A percentile compares a stretch with the other conserved stretches of the same genome.
Evolutionary conservation across 2,113 vertebrate species (phyloP).

Genomic region (Orycteropus afer): DNA sequence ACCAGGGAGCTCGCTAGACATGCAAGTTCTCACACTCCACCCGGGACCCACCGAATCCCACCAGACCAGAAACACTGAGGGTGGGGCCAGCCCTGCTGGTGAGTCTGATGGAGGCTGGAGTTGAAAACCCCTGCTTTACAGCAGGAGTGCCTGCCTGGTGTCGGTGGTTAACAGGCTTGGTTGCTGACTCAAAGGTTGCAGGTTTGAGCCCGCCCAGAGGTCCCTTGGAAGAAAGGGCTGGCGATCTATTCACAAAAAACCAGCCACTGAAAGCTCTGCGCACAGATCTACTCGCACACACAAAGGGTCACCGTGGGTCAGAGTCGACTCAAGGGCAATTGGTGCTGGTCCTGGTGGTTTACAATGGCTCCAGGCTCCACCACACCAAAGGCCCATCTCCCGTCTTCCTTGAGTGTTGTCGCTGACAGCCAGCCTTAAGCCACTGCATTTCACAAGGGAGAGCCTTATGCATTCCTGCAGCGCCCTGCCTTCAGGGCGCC

Average conservation of each 20-base stretch:
- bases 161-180: background rate
- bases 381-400: fast-evolving
- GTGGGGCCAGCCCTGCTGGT: background rate
- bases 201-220: background rate
- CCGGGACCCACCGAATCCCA: fast-evolving
- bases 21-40: fast-evolving
- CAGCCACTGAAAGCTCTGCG: background rate
- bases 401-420: background rate
- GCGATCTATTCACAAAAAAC: background rate
- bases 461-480: background rate
- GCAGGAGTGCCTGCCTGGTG: background rate
- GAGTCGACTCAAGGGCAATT: background rate
- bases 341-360: background rate
- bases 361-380: fast-evolving
- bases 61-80: background rate
- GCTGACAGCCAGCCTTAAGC: background rate
- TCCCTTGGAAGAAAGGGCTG: background rate
- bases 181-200: background rate
- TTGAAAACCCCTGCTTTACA: too few species aligned
- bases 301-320: background rate
- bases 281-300: background rate
- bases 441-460: background rate
- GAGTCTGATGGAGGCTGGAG: fast-evolving
- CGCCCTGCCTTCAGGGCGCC: fast-evolving
- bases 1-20: background rate